Evolutionary conservation across 2,797 vertebrate species (phyloP).

Genomic region (Poeciliopsis infans): DNA sequence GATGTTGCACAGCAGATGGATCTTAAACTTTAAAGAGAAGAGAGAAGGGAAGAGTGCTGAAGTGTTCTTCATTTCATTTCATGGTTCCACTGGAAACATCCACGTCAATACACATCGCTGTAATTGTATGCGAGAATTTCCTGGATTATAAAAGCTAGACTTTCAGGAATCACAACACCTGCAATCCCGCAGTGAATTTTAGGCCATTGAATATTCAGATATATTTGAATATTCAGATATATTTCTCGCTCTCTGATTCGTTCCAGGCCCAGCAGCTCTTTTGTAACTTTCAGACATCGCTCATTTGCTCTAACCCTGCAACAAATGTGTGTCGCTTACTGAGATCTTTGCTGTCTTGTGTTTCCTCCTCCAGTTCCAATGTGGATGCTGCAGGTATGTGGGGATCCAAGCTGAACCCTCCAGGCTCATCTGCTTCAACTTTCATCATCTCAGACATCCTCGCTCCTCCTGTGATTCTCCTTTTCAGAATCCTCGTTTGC

Average conservation of each 20-base stretch:
- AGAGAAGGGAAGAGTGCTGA: background rate
- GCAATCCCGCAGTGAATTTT: background rate
- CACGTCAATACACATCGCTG: background rate
- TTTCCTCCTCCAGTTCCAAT: background rate
- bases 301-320: background rate
- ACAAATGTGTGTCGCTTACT: background rate
- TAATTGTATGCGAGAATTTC: background rate
- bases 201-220: background rate
- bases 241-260: background rate
- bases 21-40: background rate
- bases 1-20: background rate
- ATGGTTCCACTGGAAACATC: background rate
- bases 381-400: background rate
- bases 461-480: background rate
- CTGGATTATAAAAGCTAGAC: background rate
- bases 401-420: background rate
- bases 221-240: background rate
- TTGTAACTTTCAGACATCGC: background rate
- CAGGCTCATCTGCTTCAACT: background rate
- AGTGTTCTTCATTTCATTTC: background rate
- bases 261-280: background rate
- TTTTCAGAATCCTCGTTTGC: background rate
- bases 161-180: background rate
- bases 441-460: conserved; percentile 10
- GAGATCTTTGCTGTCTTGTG: background rate